Evolutionary conservation across 2,113 vertebrate genomes (phyloP).

Genomic region (Mola mola): DNA sequence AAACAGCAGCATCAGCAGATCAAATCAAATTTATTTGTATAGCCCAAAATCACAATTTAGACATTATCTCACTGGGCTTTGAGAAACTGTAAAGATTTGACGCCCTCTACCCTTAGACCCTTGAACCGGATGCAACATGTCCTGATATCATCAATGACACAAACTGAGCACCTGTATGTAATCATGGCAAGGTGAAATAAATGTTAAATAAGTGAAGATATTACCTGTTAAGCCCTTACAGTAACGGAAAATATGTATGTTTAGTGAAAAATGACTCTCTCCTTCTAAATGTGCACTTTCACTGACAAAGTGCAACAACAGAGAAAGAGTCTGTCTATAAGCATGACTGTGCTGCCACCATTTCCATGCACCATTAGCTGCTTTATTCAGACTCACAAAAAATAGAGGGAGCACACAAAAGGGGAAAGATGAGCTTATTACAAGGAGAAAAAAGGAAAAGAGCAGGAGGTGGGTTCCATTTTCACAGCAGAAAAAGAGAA

Average conservation of each 20-base stretch:
- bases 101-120: too few species aligned
- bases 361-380: constrained; percentile 72
- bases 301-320: constrained; percentile 43
- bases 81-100: too few species aligned
- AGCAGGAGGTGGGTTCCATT: constrained; percentile 29
- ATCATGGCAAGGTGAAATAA: too few species aligned
- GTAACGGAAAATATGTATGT: neutral
- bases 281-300: constrained; percentile 52
- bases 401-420: constrained; percentile 49
- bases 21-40: too few species aligned
- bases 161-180: too few species aligned
- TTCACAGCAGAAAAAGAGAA: constrained; percentile 38
- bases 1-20: neutral
- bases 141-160: neutral
- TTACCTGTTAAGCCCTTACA: neutral
- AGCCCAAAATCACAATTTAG: too few species aligned
- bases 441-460: constrained; percentile 14
- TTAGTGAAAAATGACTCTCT: constrained; percentile 24
- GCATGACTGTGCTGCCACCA: constrained; percentile 56
- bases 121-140: too few species aligned
- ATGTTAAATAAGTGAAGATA: too few species aligned
- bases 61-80: too few species aligned
- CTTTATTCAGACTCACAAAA: constrained; percentile 71
- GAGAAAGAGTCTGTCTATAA: constrained; percentile 43
- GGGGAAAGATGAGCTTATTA: constrained; percentile 67